Evolutionary conservation across 1,140 invertebrate species (phyloP), one percentile per base, ranked within the genome.

Genomic region (Macrocentrus cingulum): DNA sequence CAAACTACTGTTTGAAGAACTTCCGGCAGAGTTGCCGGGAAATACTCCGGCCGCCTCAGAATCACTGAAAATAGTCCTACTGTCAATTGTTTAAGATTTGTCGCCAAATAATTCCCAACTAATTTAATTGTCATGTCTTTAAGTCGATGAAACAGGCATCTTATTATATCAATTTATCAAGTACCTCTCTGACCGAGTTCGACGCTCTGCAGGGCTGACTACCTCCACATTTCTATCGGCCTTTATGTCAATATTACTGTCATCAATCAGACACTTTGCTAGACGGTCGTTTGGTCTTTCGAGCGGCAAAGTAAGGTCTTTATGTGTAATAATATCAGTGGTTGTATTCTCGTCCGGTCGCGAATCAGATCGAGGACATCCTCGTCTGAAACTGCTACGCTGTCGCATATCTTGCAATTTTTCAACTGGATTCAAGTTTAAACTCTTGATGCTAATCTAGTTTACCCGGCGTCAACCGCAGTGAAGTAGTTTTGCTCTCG

Each of bases 1-100:
- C 49, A 83, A 73, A 46, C 82, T 80, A 49, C 77, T 80, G 56
- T 79, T 80, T 15, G 77, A 80, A 16, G 77, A 80, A 51, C 77
- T 80, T n/a, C 76, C 76, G 0, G 77, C 77, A n/a, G 76, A 79
- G 48, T 80, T 79, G 2, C 74, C 76, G 5, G 75, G 76, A 51
- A 80, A 79, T 5, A 66, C 67, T 1, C 75, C 75, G 9, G 70
- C 56, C 3, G 68, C 73, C 37, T 80, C 77, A 37, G 72, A 79
- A 62, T 79, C 77, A 65, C 77, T 80, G 61, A 67, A 76, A 76
- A 66, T 66, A 70, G 63, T 51, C 68, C 67, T 72, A 66, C n/a
- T 59, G 65, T 75, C 60, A 74, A 70, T 71, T 50, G 63, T 73
- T 75, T 71, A 65, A 65, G 56, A 41, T 19, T 41, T 48, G 29